Conservation (phyloP, 1,140 invertebrate genomes). For the Pseudomyrmex concolor region DNA sequence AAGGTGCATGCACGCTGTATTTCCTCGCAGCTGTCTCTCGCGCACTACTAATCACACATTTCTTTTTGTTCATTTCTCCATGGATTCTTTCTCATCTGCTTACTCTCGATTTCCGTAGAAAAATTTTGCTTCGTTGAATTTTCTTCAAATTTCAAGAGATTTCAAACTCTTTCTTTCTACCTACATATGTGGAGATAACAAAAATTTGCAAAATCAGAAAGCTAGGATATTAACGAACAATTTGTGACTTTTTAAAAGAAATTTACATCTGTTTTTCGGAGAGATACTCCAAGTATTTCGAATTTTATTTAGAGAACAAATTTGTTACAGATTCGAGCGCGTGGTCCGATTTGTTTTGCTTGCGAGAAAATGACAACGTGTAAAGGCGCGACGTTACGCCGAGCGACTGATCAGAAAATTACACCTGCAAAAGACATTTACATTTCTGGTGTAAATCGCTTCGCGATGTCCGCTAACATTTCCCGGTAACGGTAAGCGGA, state of each 20-base stretch:
- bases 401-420: conserved; percentile 15
- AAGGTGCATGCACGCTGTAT: conserved; percentile 54
- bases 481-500: conserved; percentile 41
- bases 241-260: background rate
- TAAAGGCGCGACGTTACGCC: background rate
- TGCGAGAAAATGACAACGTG: background rate
- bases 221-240: background rate
- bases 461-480: background rate
- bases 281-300: background rate
- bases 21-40: background rate
- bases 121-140: background rate
- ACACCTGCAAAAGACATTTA: conserved; percentile 1
- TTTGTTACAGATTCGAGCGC: background rate
- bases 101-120: conserved; percentile 16
- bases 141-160: background rate
- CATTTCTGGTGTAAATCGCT: too few relatives aligned
- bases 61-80: conserved; percentile 3
- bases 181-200: too few relatives aligned
- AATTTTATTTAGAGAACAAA: background rate
- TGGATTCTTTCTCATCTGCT: background rate
- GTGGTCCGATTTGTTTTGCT: background rate
- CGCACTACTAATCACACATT: conserved; percentile 42
- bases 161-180: background rate
- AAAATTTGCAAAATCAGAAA: background rate
- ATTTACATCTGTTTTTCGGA: background rate